Evolutionary conservation across 2,797 vertebrate genomes (phyloP).

Genomic region (Pteropus rufus): DNA sequence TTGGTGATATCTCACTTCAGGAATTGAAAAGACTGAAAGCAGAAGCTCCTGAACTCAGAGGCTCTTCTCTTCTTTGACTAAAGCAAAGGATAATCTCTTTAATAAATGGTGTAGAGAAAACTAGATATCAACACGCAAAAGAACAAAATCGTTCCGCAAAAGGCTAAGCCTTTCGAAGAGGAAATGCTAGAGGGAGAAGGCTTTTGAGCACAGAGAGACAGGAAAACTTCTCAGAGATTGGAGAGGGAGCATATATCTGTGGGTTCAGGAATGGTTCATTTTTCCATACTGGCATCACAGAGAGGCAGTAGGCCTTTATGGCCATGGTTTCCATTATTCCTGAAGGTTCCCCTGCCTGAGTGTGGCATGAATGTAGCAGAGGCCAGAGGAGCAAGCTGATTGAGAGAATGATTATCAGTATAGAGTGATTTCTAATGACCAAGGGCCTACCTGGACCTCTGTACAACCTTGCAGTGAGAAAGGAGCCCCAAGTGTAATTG

Average conservation of each 20-base stretch:
- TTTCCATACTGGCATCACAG: not conserved
- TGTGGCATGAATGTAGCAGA: not conserved
- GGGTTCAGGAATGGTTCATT: not conserved
- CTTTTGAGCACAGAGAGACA: not conserved
- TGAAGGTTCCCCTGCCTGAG: not conserved
- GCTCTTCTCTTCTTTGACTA: not conserved
- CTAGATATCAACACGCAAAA: not conserved
- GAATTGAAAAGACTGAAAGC: not conserved
- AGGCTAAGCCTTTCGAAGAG: not conserved
- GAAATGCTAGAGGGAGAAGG: not conserved
- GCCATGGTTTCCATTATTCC: not conserved
- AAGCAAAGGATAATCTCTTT: not conserved
- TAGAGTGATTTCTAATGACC: not conserved
- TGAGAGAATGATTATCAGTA: not conserved
- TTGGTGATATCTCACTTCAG: not conserved
- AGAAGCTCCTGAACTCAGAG: not conserved
- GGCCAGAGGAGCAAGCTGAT: not conserved
- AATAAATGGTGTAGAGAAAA: not conserved
- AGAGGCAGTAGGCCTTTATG: not conserved
- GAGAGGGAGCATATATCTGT: not conserved
- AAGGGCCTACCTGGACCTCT: not conserved
- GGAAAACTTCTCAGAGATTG: not conserved
- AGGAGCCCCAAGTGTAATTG: not conserved
- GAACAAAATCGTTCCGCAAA: not conserved
- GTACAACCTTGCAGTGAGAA: not conserved